A percentile compares a stretch with the other conserved stretches of the same genome.
phyloP scores from a whole-genome alignment of 2,888 invertebrate species.

The Sphecodes monilicornis region DNA sequence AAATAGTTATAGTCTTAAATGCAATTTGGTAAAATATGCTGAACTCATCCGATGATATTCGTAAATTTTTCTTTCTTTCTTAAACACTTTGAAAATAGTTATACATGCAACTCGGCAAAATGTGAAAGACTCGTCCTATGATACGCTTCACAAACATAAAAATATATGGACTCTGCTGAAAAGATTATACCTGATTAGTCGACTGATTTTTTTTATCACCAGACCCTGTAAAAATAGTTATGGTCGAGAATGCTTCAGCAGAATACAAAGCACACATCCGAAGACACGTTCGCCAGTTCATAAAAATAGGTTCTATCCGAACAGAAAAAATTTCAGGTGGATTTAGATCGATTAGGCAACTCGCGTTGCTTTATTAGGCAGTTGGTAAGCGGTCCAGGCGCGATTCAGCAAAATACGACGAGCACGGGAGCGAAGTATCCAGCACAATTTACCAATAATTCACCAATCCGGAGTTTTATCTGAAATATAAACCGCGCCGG shows the following conservation, averaged over 20 bases:
- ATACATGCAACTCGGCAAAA: too few species aligned
- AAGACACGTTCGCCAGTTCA: neutral
- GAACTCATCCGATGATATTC: too few species aligned
- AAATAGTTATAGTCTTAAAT: neutral
- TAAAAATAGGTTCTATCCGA: neutral
- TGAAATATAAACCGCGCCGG: slow-evolving; percentile 4
- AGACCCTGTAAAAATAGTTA: neutral
- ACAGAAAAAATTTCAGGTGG: neutral
- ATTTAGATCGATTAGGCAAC: slow-evolving; percentile 7
- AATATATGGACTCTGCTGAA: neutral
- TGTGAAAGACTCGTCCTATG: too few species aligned
- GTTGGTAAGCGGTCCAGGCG: neutral
- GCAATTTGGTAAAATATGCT: too few species aligned
- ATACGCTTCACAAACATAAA: too few species aligned
- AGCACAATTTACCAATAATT: neutral
- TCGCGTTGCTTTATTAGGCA: neutral
- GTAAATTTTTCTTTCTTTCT: too few species aligned
- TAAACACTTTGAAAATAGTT: too few species aligned
- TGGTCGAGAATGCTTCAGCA: neutral
- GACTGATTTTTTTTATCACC: neutral
- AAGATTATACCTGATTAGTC: neutral
- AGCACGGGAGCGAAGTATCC: neutral
- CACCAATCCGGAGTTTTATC: neutral
- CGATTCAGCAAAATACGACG: neutral
- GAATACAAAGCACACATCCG: neutral